phyloP scores from a whole-genome alignment of 2,888 invertebrate species.

The Azorinus chamasolen region DNA sequence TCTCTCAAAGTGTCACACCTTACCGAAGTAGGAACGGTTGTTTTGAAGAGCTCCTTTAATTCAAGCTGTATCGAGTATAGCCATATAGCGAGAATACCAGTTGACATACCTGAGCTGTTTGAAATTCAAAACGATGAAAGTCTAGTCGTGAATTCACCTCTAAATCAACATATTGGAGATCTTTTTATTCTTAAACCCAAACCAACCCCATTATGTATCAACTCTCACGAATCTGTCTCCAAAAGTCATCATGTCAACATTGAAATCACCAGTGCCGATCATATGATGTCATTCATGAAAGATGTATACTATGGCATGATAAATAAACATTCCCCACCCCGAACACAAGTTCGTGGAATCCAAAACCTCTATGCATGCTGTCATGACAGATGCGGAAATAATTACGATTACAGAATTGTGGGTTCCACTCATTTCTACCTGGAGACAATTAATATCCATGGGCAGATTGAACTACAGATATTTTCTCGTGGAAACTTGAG shows the following conservation, averaged over 20 bases:
- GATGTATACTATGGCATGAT: slow-evolving; percentile 36
- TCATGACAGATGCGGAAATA: slow-evolving; percentile 16
- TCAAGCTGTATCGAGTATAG: too few relatives aligned
- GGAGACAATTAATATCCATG: slow-evolving; percentile 25
- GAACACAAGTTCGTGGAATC: slow-evolving; percentile 39
- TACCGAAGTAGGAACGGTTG: too few relatives aligned
- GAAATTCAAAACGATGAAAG: slow-evolving; percentile 19
- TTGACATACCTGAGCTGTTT: too few relatives aligned
- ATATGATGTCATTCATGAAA: slow-evolving; percentile 27
- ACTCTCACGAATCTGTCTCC: slow-evolving; percentile 22
- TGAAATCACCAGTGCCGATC: slow-evolving; percentile 31
- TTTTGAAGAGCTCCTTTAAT: too few relatives aligned
- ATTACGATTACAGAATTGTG: slow-evolving; percentile 39
- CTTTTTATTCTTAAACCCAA: slow-evolving; percentile 38
- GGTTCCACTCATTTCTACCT: slow-evolving; percentile 45
- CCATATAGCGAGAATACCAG: too few relatives aligned
- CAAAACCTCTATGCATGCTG: slow-evolving; percentile 46
- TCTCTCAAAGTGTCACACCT: too few relatives aligned
- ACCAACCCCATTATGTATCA: not conserved
- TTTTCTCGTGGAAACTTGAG: slow-evolving; percentile 12
- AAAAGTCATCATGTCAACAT: slow-evolving; percentile 23
- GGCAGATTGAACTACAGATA: slow-evolving; percentile 44
- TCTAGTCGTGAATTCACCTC: slow-evolving; percentile 39
- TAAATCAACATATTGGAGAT: slow-evolving; percentile 29
- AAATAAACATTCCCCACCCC: slow-evolving; percentile 13